phyloP scores from a whole-genome alignment of 2,888 invertebrate genomes.

The Thereva unica region DNA sequence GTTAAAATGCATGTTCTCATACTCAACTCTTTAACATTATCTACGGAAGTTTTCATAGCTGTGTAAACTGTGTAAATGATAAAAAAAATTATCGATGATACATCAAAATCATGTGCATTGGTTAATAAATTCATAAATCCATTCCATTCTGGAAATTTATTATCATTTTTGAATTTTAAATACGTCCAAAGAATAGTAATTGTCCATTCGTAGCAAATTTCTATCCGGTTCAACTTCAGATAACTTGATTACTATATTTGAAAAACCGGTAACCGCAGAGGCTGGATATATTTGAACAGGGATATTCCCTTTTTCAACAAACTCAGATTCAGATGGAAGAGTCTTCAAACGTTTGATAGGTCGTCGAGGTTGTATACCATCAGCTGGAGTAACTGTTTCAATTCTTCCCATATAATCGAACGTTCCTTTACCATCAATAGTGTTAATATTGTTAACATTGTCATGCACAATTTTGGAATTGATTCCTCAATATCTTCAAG shows the following conservation, averaged over 20 bases:
- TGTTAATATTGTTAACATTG: no score
- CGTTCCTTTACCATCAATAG: no score
- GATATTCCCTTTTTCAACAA: constrained; percentile 15
- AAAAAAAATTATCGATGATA: constrained; percentile 5
- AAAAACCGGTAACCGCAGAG: background rate
- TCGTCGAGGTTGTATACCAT: background rate
- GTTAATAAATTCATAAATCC: constrained; percentile 17
- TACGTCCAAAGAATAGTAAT: background rate
- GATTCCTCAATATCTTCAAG: no score
- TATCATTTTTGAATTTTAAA: constrained; percentile 16
- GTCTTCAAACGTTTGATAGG: constrained; percentile 15
- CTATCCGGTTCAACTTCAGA: constrained; percentile 1
- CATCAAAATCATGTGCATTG: constrained; percentile 7
- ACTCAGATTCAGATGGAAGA: constrained; percentile 13
- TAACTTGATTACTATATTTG: background rate
- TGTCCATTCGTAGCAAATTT: constrained; percentile 3
- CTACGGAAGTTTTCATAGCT: constrained; percentile 2
- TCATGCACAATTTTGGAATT: no score
- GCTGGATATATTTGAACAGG: constrained; percentile 9
- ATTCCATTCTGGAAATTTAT: constrained; percentile 17
- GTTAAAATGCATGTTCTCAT: constrained; percentile 15
- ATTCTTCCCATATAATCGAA: no score
- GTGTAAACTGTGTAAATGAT: constrained; percentile 13
- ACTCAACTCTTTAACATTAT: constrained; percentile 10
- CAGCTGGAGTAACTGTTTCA: background rate